These are phyloP conservation scores for Amphiprion ocellaris DNA, from an alignment of 2,113 vertebrate genomes.

Conservation along the genomic window DNA sequence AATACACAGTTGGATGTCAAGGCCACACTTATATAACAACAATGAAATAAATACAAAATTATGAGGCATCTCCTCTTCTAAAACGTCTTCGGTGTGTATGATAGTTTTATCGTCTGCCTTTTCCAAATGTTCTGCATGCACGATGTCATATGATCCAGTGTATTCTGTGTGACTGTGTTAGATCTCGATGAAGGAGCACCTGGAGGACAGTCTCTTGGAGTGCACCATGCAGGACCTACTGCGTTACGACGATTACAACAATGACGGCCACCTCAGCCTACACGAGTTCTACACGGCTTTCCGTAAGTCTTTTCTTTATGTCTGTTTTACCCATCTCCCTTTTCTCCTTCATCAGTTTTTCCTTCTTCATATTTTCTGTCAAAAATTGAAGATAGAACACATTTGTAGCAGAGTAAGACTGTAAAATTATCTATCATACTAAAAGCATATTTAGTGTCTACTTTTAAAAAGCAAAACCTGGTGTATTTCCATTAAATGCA, in stretches of 20 bases:
- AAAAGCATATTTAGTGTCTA: background rate
- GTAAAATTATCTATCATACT: background rate
- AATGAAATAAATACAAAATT: slow-evolving; percentile 23
- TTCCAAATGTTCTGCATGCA: background rate
- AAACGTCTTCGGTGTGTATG: slow-evolving; percentile 4
- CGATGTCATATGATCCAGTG: background rate
- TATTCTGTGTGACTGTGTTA: slow-evolving; percentile 56
- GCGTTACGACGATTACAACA: slow-evolving; percentile 95
- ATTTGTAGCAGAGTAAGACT: too few species aligned
- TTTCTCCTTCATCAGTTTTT: background rate
- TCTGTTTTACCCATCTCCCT: background rate
- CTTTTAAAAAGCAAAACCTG: background rate
- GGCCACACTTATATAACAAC: background rate
- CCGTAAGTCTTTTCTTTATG: slow-evolving; percentile 87
- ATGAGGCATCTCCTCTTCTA: background rate
- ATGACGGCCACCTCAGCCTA: slow-evolving; percentile 88
- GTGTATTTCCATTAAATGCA: background rate
- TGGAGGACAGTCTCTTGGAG: slow-evolving; percentile 85
- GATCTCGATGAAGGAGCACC: slow-evolving; percentile 86
- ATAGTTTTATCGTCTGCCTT: background rate
- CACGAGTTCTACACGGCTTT: slow-evolving; percentile 95
- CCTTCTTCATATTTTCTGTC: background rate
- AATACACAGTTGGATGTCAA: background rate
- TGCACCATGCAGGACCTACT: slow-evolving; percentile 92
- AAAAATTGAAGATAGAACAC: background rate